Evolutionary conservation across 2,113 vertebrate species (phyloP).

Genomic region (Esox niger): DNA sequence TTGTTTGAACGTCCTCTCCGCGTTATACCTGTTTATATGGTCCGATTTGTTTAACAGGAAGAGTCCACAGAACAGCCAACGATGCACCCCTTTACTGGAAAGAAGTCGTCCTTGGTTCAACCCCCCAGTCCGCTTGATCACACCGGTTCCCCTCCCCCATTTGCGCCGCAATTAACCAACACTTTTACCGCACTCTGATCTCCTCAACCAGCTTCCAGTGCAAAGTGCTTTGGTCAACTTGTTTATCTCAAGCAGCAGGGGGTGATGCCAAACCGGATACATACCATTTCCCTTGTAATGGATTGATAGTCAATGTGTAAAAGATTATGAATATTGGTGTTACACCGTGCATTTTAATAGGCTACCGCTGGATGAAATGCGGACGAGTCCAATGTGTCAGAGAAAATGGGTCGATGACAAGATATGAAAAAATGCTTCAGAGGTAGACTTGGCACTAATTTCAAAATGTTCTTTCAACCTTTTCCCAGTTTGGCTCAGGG

Average conservation of each 20-base stretch:
- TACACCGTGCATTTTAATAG: not conserved
- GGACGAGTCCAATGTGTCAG: not conserved
- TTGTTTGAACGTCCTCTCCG: constrained; percentile 16
- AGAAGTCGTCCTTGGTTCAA: constrained; percentile 69
- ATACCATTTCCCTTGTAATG: constrained; percentile 4
- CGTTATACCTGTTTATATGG: constrained; percentile 27
- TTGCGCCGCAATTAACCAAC: constrained; percentile 8
- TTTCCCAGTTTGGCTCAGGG: constrained; percentile 35
- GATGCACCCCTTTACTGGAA: constrained; percentile 55
- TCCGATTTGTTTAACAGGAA: constrained; percentile 48
- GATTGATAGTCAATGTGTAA: not conserved
- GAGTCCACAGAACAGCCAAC: constrained; percentile 41
- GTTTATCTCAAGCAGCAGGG: constrained; percentile 4
- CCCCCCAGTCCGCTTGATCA: constrained; percentile 51
- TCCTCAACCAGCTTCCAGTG: not conserved
- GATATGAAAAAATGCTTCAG: constrained; percentile 6
- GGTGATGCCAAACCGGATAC: constrained; percentile 11
- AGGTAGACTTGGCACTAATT: not conserved
- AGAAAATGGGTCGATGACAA: constrained; percentile 16
- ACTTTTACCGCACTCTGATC: constrained; percentile 10
- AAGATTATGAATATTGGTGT: not conserved
- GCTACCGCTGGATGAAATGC: not conserved
- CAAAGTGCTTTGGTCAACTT: not conserved
- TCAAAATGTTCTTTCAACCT: constrained; percentile 16
- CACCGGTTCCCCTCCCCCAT: constrained; percentile 37